phyloP scores from a whole-genome alignment of 35 echinoderm and acorn worm genomes.

The Strongylocentrotus purpuratus region DNA sequence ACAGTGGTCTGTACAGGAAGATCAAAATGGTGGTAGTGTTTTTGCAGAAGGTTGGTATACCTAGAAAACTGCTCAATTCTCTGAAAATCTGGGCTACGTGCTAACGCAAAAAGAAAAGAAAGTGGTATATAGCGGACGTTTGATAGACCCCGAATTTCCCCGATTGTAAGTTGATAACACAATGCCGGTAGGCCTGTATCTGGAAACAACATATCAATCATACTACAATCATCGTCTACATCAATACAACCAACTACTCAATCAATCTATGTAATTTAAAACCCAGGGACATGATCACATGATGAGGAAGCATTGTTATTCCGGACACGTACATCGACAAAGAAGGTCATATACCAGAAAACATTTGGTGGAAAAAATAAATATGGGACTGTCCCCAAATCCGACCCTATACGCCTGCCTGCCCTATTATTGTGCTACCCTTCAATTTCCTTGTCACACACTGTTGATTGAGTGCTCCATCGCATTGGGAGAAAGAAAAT shows the following conservation, averaged over 20 bases:
- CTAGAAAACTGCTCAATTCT: background rate
- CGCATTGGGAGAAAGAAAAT: too few relatives aligned
- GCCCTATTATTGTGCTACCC: too few relatives aligned
- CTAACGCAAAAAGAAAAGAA: background rate
- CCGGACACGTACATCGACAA: background rate
- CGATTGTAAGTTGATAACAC: too few relatives aligned
- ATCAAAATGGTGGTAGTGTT: background rate
- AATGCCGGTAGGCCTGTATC: too few relatives aligned
- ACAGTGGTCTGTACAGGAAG: background rate
- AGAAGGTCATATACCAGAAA: background rate
- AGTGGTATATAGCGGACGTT: too few relatives aligned
- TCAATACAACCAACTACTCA: too few relatives aligned
- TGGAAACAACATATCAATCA: too few relatives aligned
- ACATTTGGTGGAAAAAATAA: background rate
- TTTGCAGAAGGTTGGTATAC: background rate
- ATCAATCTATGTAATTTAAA: background rate
- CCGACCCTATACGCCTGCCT: background rate
- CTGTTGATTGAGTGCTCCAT: too few relatives aligned
- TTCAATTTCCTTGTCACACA: too few relatives aligned
- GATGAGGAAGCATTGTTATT: background rate
- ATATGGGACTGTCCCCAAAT: background rate
- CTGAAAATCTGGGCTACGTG: constrained; percentile 2
- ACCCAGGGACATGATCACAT: background rate
- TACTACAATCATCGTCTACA: too few relatives aligned
- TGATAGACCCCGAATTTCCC: too few relatives aligned